Base-by-base conservation (phyloP, 2,888 invertebrate genomes). In the Diaprepes abbreviatus region DNA sequence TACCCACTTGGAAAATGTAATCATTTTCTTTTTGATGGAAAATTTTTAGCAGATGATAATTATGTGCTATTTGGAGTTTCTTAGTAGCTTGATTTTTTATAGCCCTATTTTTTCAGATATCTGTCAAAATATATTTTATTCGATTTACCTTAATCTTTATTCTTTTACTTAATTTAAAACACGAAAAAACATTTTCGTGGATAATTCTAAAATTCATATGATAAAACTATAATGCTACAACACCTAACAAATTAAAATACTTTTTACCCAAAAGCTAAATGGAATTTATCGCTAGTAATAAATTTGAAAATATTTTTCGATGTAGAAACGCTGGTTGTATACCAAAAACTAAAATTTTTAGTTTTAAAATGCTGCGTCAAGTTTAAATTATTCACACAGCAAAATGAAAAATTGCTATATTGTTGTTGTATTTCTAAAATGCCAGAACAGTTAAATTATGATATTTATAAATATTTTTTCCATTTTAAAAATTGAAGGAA, bases 281-380 rank as follows among this genome's bases (percentile, higher is more conserved):
- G 14, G 28, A 48, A 48, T 48, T 48, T 48, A 48, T 28, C 12
- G 19, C 24, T 48, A n/a, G 48, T 14, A 28, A 48, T 48, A 48
- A 48, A 48, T 48, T 48, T 7, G 4, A 10, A 19, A 43, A 43
- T 43, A 43, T 43, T 43, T 43, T 21, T 21, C 21, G 21, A 1
- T 48, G 48, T 28, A 48, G 45, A n/a, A n/a, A 7, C 14, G 48
- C 48, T 48, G 5, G 43, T 43, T 43, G 43, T 43, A 43, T 43
- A 43, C n/a, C n/a, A 4, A 21, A 43, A 43, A 43, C 43, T 21
- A 43, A 43, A 43, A 43, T 43, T 43, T 21, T 43, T 43, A 43
- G 43, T 43, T 43, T 43, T 19, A 43, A 43, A 43, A 43, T 43
- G n/a, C 19, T 9, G 21, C 43, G 43, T 19, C 21, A 43, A 19